Conservation (phyloP, 2,888 invertebrate genomes). For the Apamea monoglypha region DNA sequence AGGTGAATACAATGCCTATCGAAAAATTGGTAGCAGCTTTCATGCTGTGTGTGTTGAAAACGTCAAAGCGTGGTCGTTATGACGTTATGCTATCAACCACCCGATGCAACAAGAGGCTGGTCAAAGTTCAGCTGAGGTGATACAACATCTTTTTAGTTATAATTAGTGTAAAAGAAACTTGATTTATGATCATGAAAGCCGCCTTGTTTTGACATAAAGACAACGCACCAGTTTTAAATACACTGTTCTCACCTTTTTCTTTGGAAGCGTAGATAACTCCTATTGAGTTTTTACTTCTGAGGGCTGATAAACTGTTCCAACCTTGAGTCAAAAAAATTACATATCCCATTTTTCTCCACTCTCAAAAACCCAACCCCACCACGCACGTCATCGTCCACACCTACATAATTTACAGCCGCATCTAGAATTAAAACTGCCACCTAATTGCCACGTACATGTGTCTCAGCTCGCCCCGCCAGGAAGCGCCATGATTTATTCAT, state of each 20-base stretch:
- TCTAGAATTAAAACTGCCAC: slow-evolving; percentile 60
- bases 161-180: not conserved
- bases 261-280: not conserved
- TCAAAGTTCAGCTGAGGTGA: not conserved
- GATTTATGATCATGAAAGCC: not conserved
- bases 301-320: not conserved
- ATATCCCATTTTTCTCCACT: not conserved
- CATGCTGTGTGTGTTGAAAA: not conserved
- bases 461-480: slow-evolving; percentile 57
- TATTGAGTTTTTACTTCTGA: not conserved
- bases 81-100: not conserved
- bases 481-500: slow-evolving; percentile 65
- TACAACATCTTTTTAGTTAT: not conserved
- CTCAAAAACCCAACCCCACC: not conserved
- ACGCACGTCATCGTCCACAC: not conserved
- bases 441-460: slow-evolving; percentile 64
- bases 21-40: not conserved
- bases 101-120: not conserved
- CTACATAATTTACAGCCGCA: slow-evolving; percentile 31
- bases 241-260: not conserved
- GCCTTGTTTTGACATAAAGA: not conserved
- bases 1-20: not conserved
- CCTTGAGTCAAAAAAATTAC: not conserved
- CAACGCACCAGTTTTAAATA: not conserved
- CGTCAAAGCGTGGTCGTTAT: not conserved